Evolutionary conservation across 2,113 vertebrate species (phyloP), one percentile per base, ranked within the genome.

Genomic region (Heterotilapia buettikoferi): DNA sequence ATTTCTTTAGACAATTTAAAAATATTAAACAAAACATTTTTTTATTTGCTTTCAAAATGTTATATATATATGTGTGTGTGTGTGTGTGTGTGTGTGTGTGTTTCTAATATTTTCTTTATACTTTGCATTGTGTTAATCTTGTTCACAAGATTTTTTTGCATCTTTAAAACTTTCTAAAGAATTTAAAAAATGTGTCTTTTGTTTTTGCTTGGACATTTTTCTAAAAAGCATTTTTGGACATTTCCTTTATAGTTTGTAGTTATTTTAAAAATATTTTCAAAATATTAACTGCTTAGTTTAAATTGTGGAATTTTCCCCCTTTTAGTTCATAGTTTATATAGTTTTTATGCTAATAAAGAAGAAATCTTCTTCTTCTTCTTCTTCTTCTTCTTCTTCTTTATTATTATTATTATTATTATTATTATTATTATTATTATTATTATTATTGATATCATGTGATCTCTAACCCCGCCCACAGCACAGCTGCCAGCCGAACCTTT

Each of bases 401-500:
- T 24, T 16, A 8, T 52, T n/a, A 52, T 38, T 56, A 24, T 21
- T 73, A 29, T 61, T 61, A 0, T 26, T 56, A 1, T 63, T 63
- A 1, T n/a, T 63, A 45, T 5, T 45, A 12, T 6, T 45, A 45
- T 16, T 16, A 47, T 18, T 18, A 6, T 6, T 16, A 6, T 73
- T 76, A 45, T 76, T 76, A 19, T 29, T 79, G 26, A 79, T 29
- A 31, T 31, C 24, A n/a, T 33, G 26, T 79, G 66, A 50, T 16
- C 26, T 53, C 33, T 76, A 36, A 56, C 50, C 24, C 43, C 12
- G 2, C 53, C 85, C 33, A 94, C 97, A 99, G 98, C 98, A 98
- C 95, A 99, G 98, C 93, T 99, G 97, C 89, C 96, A 93, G 63
- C 98, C 98, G 1, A 99, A 99, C 96, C 97, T 99, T 29, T 98